These are phyloP conservation scores for Cherax destructor DNA, from an alignment of 1,140 invertebrate genomes.

Conservation along the genomic window DNA sequence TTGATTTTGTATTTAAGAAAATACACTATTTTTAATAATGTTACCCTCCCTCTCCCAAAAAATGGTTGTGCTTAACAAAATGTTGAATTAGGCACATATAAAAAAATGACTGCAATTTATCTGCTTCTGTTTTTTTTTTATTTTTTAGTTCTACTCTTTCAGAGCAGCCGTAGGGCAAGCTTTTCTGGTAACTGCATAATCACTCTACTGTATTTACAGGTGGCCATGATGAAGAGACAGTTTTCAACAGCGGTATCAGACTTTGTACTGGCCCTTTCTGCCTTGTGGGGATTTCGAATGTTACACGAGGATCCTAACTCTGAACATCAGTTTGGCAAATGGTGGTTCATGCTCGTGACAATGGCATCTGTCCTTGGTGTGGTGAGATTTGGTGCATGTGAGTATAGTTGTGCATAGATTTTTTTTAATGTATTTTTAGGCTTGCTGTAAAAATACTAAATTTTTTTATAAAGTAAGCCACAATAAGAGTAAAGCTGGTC, in stretches of 20 bases:
- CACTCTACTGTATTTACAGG: too few species aligned
- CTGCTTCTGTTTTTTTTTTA: too few species aligned
- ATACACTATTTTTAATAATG: too few species aligned
- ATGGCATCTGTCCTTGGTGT: constrained; percentile 38
- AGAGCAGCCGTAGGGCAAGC: too few species aligned
- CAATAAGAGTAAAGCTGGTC: not conserved
- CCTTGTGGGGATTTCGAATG: constrained; percentile 48
- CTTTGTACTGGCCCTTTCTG: constrained; percentile 50
- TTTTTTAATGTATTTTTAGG: not conserved
- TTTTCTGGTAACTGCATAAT: too few species aligned
- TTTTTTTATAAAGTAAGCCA: not conserved
- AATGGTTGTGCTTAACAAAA: too few species aligned
- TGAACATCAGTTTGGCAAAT: constrained; percentile 47
- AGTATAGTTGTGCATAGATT: not conserved
- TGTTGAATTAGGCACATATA: too few species aligned
- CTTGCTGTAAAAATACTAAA: too few species aligned
- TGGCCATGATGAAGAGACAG: constrained; percentile 25
- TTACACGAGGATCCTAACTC: not conserved
- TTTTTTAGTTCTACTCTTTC: too few species aligned
- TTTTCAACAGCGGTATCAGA: constrained; percentile 44
- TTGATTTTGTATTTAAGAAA: too few species aligned
- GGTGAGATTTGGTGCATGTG: constrained; percentile 34
- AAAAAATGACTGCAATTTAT: too few species aligned
- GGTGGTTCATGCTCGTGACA: constrained; percentile 59
- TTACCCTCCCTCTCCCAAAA: too few species aligned